Evolutionary conservation across 2,797 vertebrate species (phyloP), one percentile per base, ranked within the genome.

Genomic region (Myotis daubentonii): DNA sequence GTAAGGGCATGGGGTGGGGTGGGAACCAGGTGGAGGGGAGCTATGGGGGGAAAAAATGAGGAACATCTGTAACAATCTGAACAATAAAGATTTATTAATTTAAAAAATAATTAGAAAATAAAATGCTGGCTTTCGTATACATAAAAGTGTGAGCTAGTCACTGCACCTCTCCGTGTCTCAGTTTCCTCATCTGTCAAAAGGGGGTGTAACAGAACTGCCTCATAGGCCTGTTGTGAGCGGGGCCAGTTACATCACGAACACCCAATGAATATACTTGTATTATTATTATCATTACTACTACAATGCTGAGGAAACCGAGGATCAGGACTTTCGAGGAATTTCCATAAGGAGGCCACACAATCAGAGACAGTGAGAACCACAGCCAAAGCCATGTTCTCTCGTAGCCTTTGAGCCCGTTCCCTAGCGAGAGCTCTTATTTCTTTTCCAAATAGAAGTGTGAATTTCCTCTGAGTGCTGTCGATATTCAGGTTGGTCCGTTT

Each of bases 381-480:
- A 22, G 44, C 72, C 49, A 60, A 94, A 9, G 23, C 23, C 44
- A 2, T 22, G 20, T 16, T 25, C 75, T 44, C 79, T 65, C 9
- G 0, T 19, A 60, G 60, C 10, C 55, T 88, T 83, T 36, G 33
- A 55, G 12, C 7, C 70, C 15, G 22, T 76, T 70, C 36, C 12
- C 25, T 53, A 25, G 44, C 0, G 7, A 49, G 55, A 87, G 28
- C 44, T 92, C 92, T 74, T 66, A 49, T 62, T 90, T 51, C 41
- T 65, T 9, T 0, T 3, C 60, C 88, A 80, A 92, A 70, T 16
- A 0, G 20, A 86, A 83, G 92, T 94, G 33, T 65, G 66, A 90
- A 75, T 92, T 93, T 95, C 81, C 92, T 96, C 38, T 80, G 71
- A 84, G 79, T 41, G 38, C 80, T 80, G 79, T 65, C 80, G 47